Conservation (phyloP, 1,140 invertebrate species). For the Brachystomella parvula region DNA sequence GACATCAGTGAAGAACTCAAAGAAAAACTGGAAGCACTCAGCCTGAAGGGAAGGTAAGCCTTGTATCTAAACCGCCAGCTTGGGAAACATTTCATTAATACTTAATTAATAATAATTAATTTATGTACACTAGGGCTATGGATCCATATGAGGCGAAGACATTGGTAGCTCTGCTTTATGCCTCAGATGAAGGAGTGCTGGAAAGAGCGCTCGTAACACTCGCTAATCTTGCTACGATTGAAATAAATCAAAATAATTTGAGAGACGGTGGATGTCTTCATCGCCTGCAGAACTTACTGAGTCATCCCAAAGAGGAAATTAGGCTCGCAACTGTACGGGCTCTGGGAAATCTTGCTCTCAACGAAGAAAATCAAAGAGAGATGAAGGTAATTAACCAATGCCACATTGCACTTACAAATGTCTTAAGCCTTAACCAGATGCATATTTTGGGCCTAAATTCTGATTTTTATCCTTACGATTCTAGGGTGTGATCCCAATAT, state of each 20-base stretch:
- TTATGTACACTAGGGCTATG: conserved; percentile 42
- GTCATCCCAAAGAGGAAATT: conserved; percentile 41
- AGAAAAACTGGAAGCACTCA: conserved; percentile 40
- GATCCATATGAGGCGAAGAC: conserved; percentile 49
- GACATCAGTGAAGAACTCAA: conserved; percentile 42
- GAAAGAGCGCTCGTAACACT: conserved; percentile 46
- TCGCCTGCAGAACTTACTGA: conserved; percentile 46
- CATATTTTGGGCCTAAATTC: not conserved
- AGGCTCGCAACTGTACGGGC: conserved; percentile 45
- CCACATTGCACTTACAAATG: not conserved
- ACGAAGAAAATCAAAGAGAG: conserved; percentile 49
- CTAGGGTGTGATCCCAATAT: conserved; percentile 45
- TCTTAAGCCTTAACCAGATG: not conserved
- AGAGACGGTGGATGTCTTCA: conserved; percentile 50
- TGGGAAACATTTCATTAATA: not conserved
- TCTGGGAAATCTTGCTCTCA: conserved; percentile 50
- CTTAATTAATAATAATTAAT: not conserved
- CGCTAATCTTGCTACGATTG: conserved; percentile 38
- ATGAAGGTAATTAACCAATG: conserved; percentile 45
- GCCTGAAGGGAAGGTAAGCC: conserved; percentile 39
- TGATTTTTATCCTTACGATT: conserved; percentile 23
- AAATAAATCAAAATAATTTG: conserved; percentile 46
- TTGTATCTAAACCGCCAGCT: too few relatives aligned
- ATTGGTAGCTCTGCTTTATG: conserved; percentile 48
- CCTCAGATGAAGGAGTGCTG: conserved; percentile 47